A percentile compares a stretch with the other conserved stretches of the same genome.
These are phyloP conservation scores for Tachina fera DNA, from an alignment of 2,888 invertebrate genomes.

Conservation along the genomic window DNA sequence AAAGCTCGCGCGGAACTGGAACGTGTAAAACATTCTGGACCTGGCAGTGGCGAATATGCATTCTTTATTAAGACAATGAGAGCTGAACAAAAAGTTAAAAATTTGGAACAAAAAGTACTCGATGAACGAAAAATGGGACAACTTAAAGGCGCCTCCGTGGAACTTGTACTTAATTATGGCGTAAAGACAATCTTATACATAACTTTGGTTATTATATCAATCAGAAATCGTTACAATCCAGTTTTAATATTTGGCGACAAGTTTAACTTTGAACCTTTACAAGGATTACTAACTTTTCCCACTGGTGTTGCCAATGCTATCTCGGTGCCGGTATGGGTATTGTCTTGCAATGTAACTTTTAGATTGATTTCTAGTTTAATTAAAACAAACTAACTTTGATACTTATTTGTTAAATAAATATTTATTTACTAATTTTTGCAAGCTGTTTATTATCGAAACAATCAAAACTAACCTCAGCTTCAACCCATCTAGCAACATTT, in stretches of 20 bases:
- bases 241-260: slow-evolving; percentile 83
- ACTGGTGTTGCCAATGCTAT: slow-evolving; percentile 83
- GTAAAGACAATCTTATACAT: slow-evolving; percentile 81
- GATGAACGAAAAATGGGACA: slow-evolving; percentile 70
- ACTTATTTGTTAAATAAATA: not conserved
- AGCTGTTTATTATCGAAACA: slow-evolving; percentile 77
- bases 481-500: slow-evolving; percentile 91
- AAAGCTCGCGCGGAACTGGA: slow-evolving; percentile 75
- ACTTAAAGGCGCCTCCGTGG: slow-evolving; percentile 75
- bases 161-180: slow-evolving; percentile 80
- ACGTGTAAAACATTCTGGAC: slow-evolving; percentile 72
- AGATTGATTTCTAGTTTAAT: slow-evolving; percentile 76
- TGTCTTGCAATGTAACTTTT: slow-evolving; percentile 83
- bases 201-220: slow-evolving; percentile 80
- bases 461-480: slow-evolving; percentile 85
- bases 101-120: slow-evolving; percentile 73
- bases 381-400: slow-evolving; percentile 72
- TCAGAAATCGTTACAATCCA: slow-evolving; percentile 83
- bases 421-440: slow-evolving; percentile 73
- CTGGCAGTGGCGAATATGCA: slow-evolving; percentile 77
- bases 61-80: slow-evolving; percentile 78
- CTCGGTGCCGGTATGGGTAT: slow-evolving; percentile 84
- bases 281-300: slow-evolving; percentile 84
- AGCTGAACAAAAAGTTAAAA: slow-evolving; percentile 76
- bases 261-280: slow-evolving; percentile 83